A percentile compares a stretch with the other conserved stretches of the same genome.
These are phyloP conservation scores for Catharus ustulatus DNA, from an alignment of 2,797 vertebrate genomes.

Conservation along the genomic window DNA sequence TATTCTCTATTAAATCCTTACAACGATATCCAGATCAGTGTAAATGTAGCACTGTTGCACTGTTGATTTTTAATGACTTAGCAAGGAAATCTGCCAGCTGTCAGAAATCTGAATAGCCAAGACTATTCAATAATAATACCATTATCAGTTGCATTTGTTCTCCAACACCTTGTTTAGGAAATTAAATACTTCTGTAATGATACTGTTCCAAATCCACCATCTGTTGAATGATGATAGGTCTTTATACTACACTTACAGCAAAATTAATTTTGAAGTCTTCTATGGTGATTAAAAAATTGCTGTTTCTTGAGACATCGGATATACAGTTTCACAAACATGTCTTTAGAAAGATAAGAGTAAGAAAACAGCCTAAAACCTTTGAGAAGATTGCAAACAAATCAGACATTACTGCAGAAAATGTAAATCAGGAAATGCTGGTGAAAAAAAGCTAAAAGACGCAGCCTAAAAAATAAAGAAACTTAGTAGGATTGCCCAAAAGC, in stretches of 20 bases:
- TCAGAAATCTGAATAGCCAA: neutral
- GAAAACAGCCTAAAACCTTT: neutral
- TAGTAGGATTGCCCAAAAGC: neutral
- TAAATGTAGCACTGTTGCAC: neutral
- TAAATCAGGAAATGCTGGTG: neutral
- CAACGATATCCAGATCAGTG: neutral
- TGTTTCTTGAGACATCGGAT: neutral
- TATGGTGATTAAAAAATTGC: slow-evolving; percentile 12
- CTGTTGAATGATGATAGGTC: slow-evolving; percentile 29
- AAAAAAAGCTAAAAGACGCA: neutral
- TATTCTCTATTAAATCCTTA: neutral
- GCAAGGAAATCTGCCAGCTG: slow-evolving; percentile 11
- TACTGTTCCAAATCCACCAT: neutral
- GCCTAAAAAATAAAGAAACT: neutral
- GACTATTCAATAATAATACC: neutral
- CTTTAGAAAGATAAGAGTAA: slow-evolving; percentile 9
- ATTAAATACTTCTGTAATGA: slow-evolving; percentile 3
- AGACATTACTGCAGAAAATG: neutral
- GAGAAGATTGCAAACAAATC: neutral
- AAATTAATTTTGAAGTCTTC: slow-evolving; percentile 22
- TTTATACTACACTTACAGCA: neutral
- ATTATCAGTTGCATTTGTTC: slow-evolving; percentile 20
- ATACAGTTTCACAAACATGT: neutral
- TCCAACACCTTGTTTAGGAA: neutral
- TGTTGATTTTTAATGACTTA: neutral